Conservation (phyloP, 2,888 invertebrate genomes). For the Aspidiotus destructor region DNA sequence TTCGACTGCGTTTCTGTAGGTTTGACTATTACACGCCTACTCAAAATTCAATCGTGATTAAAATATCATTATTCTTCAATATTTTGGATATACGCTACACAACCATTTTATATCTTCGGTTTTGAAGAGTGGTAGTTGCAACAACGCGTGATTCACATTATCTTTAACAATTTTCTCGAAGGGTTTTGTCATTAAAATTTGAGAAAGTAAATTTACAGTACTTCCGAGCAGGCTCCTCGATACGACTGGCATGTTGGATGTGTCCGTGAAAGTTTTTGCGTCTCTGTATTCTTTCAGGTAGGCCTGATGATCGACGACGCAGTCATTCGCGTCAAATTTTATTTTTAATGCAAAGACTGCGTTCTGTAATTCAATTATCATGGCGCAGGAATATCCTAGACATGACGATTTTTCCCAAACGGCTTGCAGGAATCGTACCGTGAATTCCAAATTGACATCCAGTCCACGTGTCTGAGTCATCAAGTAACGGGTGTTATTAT, state of each 20-base stretch:
- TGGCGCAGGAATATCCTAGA: constrained; percentile 12
- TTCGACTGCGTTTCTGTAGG: too few species aligned
- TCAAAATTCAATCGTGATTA: too few species aligned
- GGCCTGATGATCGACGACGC: constrained; percentile 17
- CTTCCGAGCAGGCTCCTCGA: constrained; percentile 1
- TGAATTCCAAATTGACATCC: constrained; percentile 7
- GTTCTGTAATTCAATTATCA: constrained; percentile 16
- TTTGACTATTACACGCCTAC: too few species aligned
- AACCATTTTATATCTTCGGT: constrained; percentile 6
- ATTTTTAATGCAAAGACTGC: constrained; percentile 2
- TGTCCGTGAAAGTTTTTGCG: constrained; percentile 7
- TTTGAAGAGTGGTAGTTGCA: constrained; percentile 20
- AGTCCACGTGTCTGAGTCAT: constrained; percentile 2
- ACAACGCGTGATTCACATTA: constrained; percentile 19
- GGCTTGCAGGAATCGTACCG: constrained; percentile 1
- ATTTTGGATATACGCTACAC: constrained; percentile 3
- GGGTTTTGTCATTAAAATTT: constrained; percentile 8
- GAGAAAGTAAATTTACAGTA: constrained; percentile 9
- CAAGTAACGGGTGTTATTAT: neutral
- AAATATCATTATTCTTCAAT: too few species aligned
- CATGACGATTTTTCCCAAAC: constrained; percentile 14
- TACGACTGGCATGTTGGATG: neutral
- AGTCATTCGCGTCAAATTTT: constrained; percentile 8
- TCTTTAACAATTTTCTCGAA: constrained; percentile 23
- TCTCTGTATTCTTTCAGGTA: constrained; percentile 7